Percentiles rank a stretch among this genome's conserved stretches.
Evolutionary conservation across 2,113 vertebrate genomes (phyloP).

Genomic region (Coregonus clupeaformis): DNA sequence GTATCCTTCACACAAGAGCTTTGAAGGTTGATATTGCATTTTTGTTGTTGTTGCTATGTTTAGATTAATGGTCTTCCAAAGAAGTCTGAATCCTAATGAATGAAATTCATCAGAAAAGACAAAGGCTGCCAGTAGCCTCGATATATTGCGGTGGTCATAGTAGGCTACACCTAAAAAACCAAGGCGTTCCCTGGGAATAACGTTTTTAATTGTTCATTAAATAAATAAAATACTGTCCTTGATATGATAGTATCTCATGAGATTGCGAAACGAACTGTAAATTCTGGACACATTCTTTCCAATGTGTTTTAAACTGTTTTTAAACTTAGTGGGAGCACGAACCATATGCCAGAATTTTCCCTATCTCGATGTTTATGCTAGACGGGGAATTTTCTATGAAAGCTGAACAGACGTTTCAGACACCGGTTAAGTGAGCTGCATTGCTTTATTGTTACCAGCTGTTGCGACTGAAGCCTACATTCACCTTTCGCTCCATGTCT

Average conservation of each 20-base stretch:
- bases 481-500: slow-evolving; percentile 64
- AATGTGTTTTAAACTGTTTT: slow-evolving; percentile 63
- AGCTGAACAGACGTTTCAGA: slow-evolving; percentile 73
- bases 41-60: slow-evolving; percentile 46
- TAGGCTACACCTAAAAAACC: slow-evolving; percentile 61
- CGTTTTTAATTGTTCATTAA: slow-evolving; percentile 37
- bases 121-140: slow-evolving; percentile 27
- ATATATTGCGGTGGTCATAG: slow-evolving; percentile 5
- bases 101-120: slow-evolving; percentile 6
- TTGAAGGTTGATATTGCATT: slow-evolving; percentile 29
- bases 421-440: slow-evolving; percentile 66
- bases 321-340: slow-evolving; percentile 59
- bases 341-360: slow-evolving; percentile 48
- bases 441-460: slow-evolving; percentile 79
- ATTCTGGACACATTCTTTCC: slow-evolving; percentile 51
- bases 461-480: slow-evolving; percentile 59
- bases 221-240: slow-evolving; percentile 49
- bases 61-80: neutral
- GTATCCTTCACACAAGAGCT: slow-evolving; percentile 18
- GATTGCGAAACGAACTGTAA: slow-evolving; percentile 21
- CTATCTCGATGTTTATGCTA: slow-evolving; percentile 71
- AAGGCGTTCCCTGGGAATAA: slow-evolving; percentile 54
- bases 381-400: slow-evolving; percentile 71
- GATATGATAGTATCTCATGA: slow-evolving; percentile 47
- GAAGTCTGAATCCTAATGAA: neutral